phyloP scores from a whole-genome alignment of 2,113 vertebrate species.

The Elachura formosa region DNA sequence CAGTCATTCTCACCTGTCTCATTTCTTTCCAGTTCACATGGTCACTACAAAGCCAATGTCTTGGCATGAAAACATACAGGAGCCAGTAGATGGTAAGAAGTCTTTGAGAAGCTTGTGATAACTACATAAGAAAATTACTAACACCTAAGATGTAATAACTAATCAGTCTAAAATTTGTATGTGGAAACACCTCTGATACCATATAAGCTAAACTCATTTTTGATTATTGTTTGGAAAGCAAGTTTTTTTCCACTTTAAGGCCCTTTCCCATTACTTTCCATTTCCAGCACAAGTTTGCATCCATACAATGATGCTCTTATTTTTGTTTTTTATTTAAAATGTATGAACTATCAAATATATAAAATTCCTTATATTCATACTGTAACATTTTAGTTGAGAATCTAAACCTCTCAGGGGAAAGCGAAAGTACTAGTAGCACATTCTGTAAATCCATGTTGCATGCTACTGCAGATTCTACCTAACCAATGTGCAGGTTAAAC shows the following conservation, averaged over 20 bases:
- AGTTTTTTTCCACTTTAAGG: not conserved
- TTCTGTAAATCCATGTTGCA: not conserved
- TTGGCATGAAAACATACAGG: conserved; percentile 64
- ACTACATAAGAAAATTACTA: not conserved
- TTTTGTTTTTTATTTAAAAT: not conserved
- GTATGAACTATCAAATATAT: not conserved
- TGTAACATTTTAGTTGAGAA: not conserved
- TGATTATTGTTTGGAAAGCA: not conserved
- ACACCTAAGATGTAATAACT: not conserved
- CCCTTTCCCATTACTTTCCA: not conserved
- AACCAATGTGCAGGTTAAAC: not conserved
- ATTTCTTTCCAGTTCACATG: conserved; percentile 71
- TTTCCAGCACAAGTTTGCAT: not conserved
- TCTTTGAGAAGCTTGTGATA: not conserved
- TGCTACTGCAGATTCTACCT: not conserved
- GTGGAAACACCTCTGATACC: not conserved
- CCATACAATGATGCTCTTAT: not conserved
- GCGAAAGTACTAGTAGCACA: not conserved
- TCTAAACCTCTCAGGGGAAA: not conserved
- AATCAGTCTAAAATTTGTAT: not conserved
- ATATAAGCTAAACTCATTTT: not conserved
- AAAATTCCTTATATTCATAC: not conserved
- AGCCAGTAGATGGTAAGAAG: conserved; percentile 77
- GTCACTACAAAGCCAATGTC: conserved; percentile 83
- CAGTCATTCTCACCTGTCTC: not conserved